Evolutionary conservation across 2,797 vertebrate species (phyloP).

Genomic region (Cheirogaleus major): DNA sequence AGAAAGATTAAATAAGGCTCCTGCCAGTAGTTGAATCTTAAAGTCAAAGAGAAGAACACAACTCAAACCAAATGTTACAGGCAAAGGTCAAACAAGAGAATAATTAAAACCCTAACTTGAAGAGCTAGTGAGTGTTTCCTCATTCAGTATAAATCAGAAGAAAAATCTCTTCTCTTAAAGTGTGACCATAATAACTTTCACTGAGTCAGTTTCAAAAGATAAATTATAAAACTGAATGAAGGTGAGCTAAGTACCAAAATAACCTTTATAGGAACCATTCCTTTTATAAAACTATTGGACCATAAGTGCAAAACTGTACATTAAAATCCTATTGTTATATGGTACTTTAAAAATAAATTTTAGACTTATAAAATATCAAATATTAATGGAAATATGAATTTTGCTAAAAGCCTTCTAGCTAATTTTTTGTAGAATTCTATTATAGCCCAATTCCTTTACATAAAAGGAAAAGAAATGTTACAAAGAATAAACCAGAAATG

Average conservation of each 20-base stretch:
- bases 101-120: constrained; percentile 61
- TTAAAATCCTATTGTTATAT: not conserved
- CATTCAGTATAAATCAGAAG: constrained; percentile 33
- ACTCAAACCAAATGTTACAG: constrained; percentile 68
- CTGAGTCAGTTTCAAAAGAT: not conserved
- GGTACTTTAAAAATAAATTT: constrained; percentile 25
- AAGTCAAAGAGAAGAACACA: constrained; percentile 65
- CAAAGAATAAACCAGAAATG: not conserved
- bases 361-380: constrained; percentile 30
- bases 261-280: not conserved
- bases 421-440: constrained; percentile 1
- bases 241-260: not conserved
- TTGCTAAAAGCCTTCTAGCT: not conserved
- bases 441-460: not conserved
- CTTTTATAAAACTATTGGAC: not conserved
- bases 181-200: not conserved
- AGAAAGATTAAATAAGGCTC: constrained; percentile 68
- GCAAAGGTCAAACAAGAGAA: constrained; percentile 66
- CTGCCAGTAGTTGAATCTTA: constrained; percentile 51
- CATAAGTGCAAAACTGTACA: not conserved
- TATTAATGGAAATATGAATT: constrained; percentile 38
- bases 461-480: not conserved
- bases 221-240: constrained; percentile 46
- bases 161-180: constrained; percentile 17
- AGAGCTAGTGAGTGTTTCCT: not conserved